Evolutionary conservation across 2,113 vertebrate species (phyloP).

Genomic region (Crotalus viridis): DNA sequence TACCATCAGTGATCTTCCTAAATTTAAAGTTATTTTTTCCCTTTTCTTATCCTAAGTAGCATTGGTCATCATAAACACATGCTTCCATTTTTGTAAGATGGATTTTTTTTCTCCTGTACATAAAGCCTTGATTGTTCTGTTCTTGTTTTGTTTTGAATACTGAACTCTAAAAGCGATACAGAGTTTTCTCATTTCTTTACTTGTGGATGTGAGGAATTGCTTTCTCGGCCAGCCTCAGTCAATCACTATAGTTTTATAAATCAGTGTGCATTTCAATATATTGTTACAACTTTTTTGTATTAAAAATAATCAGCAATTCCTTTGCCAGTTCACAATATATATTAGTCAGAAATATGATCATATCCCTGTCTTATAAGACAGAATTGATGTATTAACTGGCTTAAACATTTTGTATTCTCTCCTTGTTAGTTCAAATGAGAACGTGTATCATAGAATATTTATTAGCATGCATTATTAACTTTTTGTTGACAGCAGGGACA

Average conservation of each 20-base stretch:
- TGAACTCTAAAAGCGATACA: not conserved
- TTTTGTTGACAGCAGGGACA: not conserved
- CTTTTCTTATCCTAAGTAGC: not conserved
- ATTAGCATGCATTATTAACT: slow-evolving; percentile 3
- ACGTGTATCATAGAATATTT: slow-evolving; percentile 8
- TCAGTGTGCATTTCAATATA: not conserved
- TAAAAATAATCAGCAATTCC: not conserved
- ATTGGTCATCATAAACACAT: not conserved
- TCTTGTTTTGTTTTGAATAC: not conserved
- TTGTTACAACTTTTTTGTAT: not conserved
- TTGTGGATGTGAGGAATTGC: not conserved
- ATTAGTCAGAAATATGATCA: not conserved
- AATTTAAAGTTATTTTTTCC: not conserved
- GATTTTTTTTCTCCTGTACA: not conserved
- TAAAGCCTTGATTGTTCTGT: not conserved
- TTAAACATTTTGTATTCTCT: not conserved
- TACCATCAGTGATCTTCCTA: not conserved
- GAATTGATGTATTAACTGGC: slow-evolving; percentile 16
- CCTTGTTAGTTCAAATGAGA: not conserved
- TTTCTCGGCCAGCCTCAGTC: not conserved
- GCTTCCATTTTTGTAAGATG: not conserved
- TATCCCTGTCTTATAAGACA: not conserved
- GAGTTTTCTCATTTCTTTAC: not conserved
- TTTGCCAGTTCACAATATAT: not conserved
- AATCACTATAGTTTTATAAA: not conserved